Conservation (phyloP, 2,888 invertebrate species). For the Crematogaster levior region DNA sequence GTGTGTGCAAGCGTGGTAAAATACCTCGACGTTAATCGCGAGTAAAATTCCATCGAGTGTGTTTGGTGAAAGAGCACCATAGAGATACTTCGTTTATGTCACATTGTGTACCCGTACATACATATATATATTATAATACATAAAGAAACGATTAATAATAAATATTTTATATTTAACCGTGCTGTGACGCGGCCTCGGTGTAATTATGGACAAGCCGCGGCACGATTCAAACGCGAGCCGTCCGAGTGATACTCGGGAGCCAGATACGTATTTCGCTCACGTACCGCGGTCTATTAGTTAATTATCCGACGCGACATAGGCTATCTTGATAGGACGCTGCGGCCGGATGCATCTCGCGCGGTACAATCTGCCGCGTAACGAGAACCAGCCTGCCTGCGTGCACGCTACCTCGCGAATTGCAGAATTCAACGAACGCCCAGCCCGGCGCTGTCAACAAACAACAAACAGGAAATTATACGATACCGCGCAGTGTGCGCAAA, state of each 20-base stretch:
- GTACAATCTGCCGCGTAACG: slow-evolving; percentile 69
- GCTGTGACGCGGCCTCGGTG: slow-evolving; percentile 24
- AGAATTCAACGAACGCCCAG: slow-evolving; percentile 36
- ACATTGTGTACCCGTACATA: neutral
- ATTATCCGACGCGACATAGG: slow-evolving; percentile 72
- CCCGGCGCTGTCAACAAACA: slow-evolving; percentile 50
- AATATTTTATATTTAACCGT: slow-evolving; percentile 33
- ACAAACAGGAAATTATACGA: slow-evolving; percentile 54
- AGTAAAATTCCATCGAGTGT: neutral
- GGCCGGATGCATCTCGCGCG: slow-evolving; percentile 52
- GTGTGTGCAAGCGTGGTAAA: slow-evolving; percentile 6
- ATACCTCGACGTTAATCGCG: slow-evolving; percentile 24
- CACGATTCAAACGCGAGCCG: slow-evolving; percentile 68
- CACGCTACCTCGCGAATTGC: slow-evolving; percentile 37
- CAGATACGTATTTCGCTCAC: slow-evolving; percentile 66
- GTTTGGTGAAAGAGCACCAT: neutral
- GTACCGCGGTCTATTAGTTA: slow-evolving; percentile 74
- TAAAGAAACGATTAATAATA: neutral
- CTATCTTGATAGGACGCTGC: slow-evolving; percentile 70
- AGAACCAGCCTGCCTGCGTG: slow-evolving; percentile 32
- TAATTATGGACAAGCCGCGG: slow-evolving; percentile 70
- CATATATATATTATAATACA: neutral
- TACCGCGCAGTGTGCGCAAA: slow-evolving; percentile 10
- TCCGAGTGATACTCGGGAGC: slow-evolving; percentile 57
- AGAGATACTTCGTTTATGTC: neutral